Evolutionary conservation across 2,797 vertebrate genomes (phyloP).

Genomic region (Sitta carolinensis): DNA sequence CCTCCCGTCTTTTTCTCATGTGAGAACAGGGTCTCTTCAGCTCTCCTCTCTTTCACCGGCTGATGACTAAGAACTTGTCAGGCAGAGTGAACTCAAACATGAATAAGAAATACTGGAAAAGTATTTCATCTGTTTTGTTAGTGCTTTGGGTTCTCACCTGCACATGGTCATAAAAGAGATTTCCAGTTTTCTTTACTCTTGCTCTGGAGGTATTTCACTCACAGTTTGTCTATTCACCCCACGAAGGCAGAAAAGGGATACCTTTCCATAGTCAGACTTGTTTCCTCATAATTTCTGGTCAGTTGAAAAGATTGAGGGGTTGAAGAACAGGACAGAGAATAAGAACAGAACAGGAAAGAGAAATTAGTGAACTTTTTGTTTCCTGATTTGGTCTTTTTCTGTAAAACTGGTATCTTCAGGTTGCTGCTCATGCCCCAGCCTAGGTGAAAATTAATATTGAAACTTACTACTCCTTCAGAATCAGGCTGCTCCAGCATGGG

Average conservation of each 20-base stretch:
- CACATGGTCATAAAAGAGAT: neutral
- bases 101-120: neutral
- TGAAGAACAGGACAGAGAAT: neutral
- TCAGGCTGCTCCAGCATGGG: neutral
- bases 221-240: neutral
- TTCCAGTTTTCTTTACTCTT: neutral
- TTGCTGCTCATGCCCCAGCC: neutral
- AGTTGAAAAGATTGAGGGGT: neutral
- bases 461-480: neutral
- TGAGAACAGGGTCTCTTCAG: neutral
- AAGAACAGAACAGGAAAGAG: neutral
- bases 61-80: neutral
- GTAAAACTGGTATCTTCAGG: neutral
- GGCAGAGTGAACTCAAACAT: neutral
- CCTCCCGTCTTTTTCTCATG: neutral
- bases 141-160: neutral
- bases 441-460: neutral
- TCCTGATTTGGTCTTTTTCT: neutral
- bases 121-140: neutral
- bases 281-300: neutral
- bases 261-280: neutral
- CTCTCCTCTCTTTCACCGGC: neutral
- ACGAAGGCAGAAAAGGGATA: neutral
- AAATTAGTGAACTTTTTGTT: neutral
- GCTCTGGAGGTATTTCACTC: neutral